Conservation (phyloP, 2,113 vertebrate species). For the Choloepus hoffmanni region DNA sequence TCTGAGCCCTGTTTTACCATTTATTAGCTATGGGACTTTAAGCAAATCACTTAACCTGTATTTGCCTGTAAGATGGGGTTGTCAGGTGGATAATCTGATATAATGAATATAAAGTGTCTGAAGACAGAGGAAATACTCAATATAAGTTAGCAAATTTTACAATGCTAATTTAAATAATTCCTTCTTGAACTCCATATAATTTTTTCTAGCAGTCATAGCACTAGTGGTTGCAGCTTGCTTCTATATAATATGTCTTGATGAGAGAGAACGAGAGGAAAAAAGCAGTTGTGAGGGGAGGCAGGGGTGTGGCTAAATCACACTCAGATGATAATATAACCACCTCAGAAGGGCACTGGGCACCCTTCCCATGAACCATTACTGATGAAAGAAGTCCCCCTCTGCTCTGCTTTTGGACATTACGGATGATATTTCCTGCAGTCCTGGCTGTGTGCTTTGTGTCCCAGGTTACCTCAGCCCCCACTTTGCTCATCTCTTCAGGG, state of each 20-base stretch:
- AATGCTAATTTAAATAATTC: constrained; percentile 46
- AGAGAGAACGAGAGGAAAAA: not conserved
- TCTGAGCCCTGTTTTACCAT: not conserved
- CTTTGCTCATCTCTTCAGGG: constrained; percentile 70
- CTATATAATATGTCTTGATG: not conserved
- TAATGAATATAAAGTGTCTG: not conserved
- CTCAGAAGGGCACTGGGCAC: not conserved
- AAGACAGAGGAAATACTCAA: not conserved
- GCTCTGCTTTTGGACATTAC: constrained; percentile 56
- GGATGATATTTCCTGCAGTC: constrained; percentile 34
- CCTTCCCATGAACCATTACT: not conserved
- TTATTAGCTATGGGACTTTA: constrained; percentile 32
- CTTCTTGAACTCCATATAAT: not conserved
- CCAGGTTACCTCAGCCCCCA: constrained; percentile 52
- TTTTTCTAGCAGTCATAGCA: constrained; percentile 13
- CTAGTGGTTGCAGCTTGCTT: not conserved
- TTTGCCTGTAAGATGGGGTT: not conserved
- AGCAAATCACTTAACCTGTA: not conserved
- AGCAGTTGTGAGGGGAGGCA: not conserved
- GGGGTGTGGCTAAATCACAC: not conserved
- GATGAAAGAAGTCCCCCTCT: constrained; percentile 39
- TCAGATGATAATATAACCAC: not conserved
- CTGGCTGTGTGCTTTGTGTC: constrained; percentile 64
- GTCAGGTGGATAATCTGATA: constrained; percentile 36
- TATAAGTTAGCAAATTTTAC: constrained; percentile 35